Conservation (phyloP, 2,797 vertebrate genomes). For the Malurus leucopterus region DNA sequence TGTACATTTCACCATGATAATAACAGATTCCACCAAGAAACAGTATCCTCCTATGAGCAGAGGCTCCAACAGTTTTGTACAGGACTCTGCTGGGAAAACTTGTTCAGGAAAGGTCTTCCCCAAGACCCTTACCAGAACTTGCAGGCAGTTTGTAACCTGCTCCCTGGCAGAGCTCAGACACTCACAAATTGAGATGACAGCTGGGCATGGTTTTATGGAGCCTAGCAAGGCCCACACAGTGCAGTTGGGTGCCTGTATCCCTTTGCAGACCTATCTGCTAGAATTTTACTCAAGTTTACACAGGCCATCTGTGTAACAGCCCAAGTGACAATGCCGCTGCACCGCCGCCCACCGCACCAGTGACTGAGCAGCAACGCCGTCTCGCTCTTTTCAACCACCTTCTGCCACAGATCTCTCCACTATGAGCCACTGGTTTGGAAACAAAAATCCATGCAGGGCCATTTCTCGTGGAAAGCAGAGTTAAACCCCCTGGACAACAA, state of each 20-base stretch:
- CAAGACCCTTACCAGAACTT: not conserved
- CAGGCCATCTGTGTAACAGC: slow-evolving; percentile 15
- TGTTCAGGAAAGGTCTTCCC: not conserved
- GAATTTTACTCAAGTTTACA: slow-evolving; percentile 23
- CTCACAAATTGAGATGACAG: not conserved
- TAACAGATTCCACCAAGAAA: not conserved
- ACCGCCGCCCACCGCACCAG: not conserved
- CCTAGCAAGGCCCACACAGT: slow-evolving; percentile 30
- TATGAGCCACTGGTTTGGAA: not conserved
- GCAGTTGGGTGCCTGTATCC: not conserved
- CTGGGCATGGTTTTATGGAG: slow-evolving; percentile 22
- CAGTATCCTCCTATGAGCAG: not conserved
- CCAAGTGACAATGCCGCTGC: not conserved
- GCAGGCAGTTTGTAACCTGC: not conserved
- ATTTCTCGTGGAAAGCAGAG: not conserved
- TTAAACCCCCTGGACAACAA: not conserved
- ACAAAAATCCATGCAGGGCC: not conserved
- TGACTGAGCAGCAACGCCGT: not conserved
- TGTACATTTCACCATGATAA: not conserved
- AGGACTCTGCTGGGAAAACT: not conserved
- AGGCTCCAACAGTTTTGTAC: not conserved
- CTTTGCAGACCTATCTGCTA: slow-evolving; percentile 21
- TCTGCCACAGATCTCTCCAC: not conserved
- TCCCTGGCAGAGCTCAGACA: not conserved
- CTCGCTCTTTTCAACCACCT: not conserved